Evolutionary conservation across 2,113 vertebrate genomes (phyloP), one percentile per base, ranked within the genome.

Genomic region (Tautogolabrus adspersus): DNA sequence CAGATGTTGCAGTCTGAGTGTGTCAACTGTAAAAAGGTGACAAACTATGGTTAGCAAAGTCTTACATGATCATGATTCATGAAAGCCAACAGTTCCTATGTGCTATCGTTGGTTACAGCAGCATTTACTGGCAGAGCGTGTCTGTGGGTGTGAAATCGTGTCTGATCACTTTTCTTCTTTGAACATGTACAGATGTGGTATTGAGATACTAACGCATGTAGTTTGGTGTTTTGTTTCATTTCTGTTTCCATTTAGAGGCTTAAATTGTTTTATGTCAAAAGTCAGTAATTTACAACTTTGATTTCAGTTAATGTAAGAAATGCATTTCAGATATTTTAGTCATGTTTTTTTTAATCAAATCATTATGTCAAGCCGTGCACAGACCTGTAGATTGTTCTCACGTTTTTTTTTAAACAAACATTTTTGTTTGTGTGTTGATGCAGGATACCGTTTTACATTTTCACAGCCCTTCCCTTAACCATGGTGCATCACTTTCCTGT

Each of bases 91-190:
- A 12, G 70, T 74, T 49, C 15, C 11, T 2, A 16, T 13, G 13
- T 51, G 5, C 26, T 12, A 57, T 6, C 15, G 15, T 23, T 5
- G 10, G 10, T 51, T 57, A 70, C 26, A 72, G 10, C 26, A 8
- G 52, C 12, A 16, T 46, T 15, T 5, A 15, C 12, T 12, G 11
- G 10, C 30, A 34, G 30, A 34, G 10, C 1, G 11, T 5, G 44
- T 15, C 13, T 82, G 81, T 42, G 37, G 73, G 59, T 57, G 80
- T 69, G 77, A 83, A 16, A 26, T 22, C 11, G 34, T 46, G 44
- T 3, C 44, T 16, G 13, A 3, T 46, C 44, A 46, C 12, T 46
- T 46, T 46, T 10, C 44, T 3, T 46, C 40, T 42, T 8, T 13
- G 11, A 13, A 13, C 8, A 42, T 46, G 10, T 13, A 10, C 44